phyloP scores from a whole-genome alignment of 2,113 vertebrate genomes.

The Emydocephalus ijimae region DNA sequence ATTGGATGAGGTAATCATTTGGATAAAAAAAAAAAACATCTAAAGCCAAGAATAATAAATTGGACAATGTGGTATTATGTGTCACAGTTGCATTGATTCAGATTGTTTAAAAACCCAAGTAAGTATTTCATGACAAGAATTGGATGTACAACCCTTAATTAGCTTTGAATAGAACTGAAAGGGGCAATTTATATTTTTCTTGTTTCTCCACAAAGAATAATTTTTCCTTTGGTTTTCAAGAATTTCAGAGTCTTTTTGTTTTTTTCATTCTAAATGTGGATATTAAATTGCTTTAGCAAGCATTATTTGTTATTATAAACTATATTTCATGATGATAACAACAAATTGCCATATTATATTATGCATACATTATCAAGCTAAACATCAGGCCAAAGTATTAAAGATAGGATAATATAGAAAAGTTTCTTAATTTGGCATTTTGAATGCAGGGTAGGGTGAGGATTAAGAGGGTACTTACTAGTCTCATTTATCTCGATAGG shows the following conservation, averaged over 20 bases:
- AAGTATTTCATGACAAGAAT: slow-evolving; percentile 20
- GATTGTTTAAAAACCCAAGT: fast-evolving
- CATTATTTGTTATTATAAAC: background rate
- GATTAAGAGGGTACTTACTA: background rate
- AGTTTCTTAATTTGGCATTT: background rate
- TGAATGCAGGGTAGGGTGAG: background rate
- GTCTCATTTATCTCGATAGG: background rate
- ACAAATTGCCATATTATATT: slow-evolving; percentile 16
- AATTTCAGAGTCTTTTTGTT: slow-evolving; percentile 29
- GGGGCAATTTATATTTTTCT: slow-evolving; percentile 49
- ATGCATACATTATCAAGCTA: background rate
- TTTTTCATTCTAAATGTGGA: slow-evolving; percentile 3
- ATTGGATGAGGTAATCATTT: background rate
- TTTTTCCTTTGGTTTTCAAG: background rate
- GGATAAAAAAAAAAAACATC: background rate
- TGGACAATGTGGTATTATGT: slow-evolving; percentile 19
- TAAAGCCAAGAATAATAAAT: background rate
- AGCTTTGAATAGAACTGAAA: slow-evolving; percentile 52
- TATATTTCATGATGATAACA: slow-evolving; percentile 1
- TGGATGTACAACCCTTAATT: slow-evolving; percentile 45
- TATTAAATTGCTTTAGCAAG: background rate
- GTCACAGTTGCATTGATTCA: slow-evolving; percentile 30
- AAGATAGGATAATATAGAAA: background rate
- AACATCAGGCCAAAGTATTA: background rate
- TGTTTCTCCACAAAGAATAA: slow-evolving; percentile 27